Evolutionary conservation across 2,113 vertebrate genomes (phyloP), one percentile per base, ranked within the genome.

Genomic region (Nothobranchius furzeri): DNA sequence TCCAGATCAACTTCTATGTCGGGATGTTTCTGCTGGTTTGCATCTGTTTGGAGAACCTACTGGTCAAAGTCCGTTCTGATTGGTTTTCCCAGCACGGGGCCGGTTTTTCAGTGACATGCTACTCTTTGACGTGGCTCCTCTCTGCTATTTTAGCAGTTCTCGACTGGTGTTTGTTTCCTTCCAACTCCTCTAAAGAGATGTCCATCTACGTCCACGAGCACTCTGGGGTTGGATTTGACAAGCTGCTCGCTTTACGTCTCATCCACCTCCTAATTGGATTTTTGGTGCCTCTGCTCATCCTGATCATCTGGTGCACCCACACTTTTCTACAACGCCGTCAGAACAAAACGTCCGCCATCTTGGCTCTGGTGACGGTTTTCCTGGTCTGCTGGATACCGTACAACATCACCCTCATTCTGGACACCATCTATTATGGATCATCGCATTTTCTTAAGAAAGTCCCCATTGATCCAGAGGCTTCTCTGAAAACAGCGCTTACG

Each of bases 341-440:
- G 51, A 94, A 82, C 47, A 78, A 75, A 25, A 89, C 70, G 20
- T 82, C 83, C 42, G 1, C 91, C 50, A 30, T 62, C 60, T 73
- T 93, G 8, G 72, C 59, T 2, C 81, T 95, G 10, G 90, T 93
- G n/a, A 76, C 9, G 9, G 82, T 74, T 51, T 96, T 95, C 67
- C 80, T 93, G 43, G 17, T 95, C 58, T 94, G 91, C 76, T 96
- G 95, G 95, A 82, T 85, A 0, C 96, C 96, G 0, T 95, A 95
- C 75, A 94, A 94, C 82, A 64, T 95, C 43, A 79, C 89, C 11
- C 68, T 94, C 15, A 14, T 95, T 1, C 68, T 91, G n/a, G 92
- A 93, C 83, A 94, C 86, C 0, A 9, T 91, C 48, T 64, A 65
- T 8, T 52, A 71, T 4, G 2, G 46, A 15, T 8, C 57, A 24